Percentiles rank a stretch among this genome's conserved stretches.
These are phyloP conservation scores for Rotaria macrura DNA, from an alignment of 2,888 invertebrate genomes.

Conservation along the genomic window DNA sequence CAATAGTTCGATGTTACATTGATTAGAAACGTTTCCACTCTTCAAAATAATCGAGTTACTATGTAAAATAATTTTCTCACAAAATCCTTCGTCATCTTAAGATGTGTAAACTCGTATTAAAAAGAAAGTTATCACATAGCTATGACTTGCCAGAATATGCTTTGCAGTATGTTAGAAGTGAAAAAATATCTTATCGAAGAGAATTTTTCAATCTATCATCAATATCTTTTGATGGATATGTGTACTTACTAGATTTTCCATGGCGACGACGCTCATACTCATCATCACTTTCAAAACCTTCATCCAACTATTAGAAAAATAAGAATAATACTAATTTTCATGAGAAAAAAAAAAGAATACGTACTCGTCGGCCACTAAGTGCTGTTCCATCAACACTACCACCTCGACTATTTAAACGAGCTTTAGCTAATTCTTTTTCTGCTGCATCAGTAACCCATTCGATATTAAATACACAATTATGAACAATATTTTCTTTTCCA, in stretches of 20 bases:
- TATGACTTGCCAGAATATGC: too few species aligned
- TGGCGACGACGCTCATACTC: not conserved
- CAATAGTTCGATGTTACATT: too few species aligned
- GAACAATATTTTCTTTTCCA: conserved; percentile 78
- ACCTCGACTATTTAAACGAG: not conserved
- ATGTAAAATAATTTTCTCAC: too few species aligned
- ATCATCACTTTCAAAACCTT: conserved; percentile 6
- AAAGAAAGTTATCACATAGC: too few species aligned
- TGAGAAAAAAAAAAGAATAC: not conserved
- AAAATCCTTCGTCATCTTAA: too few species aligned
- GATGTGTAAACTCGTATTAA: too few species aligned
- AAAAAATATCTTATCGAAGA: too few species aligned
- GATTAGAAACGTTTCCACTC: too few species aligned
- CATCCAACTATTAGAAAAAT: not conserved
- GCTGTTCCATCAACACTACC: not conserved
- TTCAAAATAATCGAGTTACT: too few species aligned
- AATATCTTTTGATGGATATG: too few species aligned
- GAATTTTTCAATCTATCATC: too few species aligned
- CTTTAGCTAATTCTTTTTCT: conserved; percentile 7
- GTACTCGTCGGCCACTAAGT: not conserved
- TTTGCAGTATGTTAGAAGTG: too few species aligned
- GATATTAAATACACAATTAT: conserved; percentile 61
- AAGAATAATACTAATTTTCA: not conserved
- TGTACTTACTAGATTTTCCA: not conserved
- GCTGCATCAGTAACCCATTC: conserved; percentile 37